Evolutionary conservation across 2,113 vertebrate species (phyloP).

Genomic region (Carassius gibelio): DNA sequence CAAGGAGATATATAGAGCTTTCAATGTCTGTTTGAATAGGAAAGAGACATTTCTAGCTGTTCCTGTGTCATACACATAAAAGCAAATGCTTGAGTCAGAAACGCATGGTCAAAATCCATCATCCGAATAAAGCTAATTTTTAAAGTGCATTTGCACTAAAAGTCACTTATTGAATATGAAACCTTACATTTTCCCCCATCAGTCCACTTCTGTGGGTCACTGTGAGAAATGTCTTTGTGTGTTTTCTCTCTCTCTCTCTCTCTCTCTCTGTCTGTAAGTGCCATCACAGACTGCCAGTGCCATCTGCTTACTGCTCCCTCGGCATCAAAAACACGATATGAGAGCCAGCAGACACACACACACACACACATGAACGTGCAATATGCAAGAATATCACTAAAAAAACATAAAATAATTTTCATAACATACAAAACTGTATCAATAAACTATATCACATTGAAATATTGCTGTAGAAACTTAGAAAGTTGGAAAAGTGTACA

Average conservation of each 20-base stretch:
- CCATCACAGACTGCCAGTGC: constrained; percentile 74
- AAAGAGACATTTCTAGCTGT: neutral
- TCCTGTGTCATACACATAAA: neutral
- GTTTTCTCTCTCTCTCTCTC: constrained; percentile 48
- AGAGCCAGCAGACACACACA: constrained; percentile 33
- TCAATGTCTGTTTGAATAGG: neutral
- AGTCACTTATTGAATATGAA: constrained; percentile 29
- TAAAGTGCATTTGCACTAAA: neutral
- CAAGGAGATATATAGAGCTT: constrained; percentile 15
- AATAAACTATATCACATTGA: too few species aligned
- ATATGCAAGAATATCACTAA: too few species aligned
- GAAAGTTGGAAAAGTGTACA: too few species aligned
- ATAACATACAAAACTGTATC: too few species aligned
- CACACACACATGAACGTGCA: neutral
- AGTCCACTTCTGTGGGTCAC: neutral
- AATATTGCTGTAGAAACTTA: too few species aligned
- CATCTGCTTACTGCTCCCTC: constrained; percentile 76
- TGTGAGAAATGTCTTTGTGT: constrained; percentile 50
- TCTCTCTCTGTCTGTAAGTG: constrained; percentile 69
- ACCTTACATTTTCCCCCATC: constrained; percentile 10
- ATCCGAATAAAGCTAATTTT: neutral
- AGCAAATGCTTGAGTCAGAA: neutral
- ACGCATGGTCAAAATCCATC: neutral
- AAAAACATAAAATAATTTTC: too few species aligned
- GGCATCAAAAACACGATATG: constrained; percentile 63